Conservation (phyloP, 2,797 vertebrate species). For the Orestias chungarensis region DNA sequence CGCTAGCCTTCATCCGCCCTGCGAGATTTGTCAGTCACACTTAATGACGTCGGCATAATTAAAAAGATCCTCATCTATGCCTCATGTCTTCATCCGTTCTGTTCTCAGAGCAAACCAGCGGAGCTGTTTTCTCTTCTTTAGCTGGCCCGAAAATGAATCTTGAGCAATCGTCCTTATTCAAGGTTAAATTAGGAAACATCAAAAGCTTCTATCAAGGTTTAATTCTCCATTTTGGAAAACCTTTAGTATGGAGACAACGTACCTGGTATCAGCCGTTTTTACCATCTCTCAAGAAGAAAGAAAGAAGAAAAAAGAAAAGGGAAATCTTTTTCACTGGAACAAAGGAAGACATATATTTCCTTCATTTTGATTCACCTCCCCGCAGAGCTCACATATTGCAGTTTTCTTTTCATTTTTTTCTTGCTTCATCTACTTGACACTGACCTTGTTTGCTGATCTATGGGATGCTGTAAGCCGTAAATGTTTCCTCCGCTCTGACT, state of each 20-base stretch:
- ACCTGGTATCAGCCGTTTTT: conserved; percentile 54
- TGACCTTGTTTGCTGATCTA: conserved; percentile 61
- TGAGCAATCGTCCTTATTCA: conserved; percentile 54
- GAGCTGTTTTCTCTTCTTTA: conserved; percentile 27
- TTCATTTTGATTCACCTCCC: conserved; percentile 30
- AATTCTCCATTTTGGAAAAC: conserved; percentile 56
- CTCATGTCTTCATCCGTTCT: conserved; percentile 23
- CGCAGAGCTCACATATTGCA: conserved; percentile 47
- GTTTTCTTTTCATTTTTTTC: conserved; percentile 27
- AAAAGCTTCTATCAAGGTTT: conserved; percentile 57
- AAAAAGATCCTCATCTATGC: conserved; percentile 53
- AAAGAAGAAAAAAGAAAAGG: conserved; percentile 13
- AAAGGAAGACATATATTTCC: neutral
- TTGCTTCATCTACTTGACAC: conserved; percentile 57
- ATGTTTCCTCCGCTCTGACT: conserved; percentile 34
- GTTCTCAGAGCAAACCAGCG: conserved; percentile 21
- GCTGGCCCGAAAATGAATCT: conserved; percentile 57
- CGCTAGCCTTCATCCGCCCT: conserved; percentile 31
- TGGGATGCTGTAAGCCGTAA: conserved; percentile 57
- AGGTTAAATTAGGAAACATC: conserved; percentile 67
- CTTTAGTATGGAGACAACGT: conserved; percentile 13
- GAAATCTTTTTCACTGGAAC: neutral
- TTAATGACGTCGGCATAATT: conserved; percentile 59
- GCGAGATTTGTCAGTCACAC: conserved; percentile 33
- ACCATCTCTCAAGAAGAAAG: conserved; percentile 24